Percentiles rank a stretch among this genome's conserved stretches.
phyloP scores from a whole-genome alignment of 2,797 vertebrate species.

The Rhinophrynus dorsalis region DNA sequence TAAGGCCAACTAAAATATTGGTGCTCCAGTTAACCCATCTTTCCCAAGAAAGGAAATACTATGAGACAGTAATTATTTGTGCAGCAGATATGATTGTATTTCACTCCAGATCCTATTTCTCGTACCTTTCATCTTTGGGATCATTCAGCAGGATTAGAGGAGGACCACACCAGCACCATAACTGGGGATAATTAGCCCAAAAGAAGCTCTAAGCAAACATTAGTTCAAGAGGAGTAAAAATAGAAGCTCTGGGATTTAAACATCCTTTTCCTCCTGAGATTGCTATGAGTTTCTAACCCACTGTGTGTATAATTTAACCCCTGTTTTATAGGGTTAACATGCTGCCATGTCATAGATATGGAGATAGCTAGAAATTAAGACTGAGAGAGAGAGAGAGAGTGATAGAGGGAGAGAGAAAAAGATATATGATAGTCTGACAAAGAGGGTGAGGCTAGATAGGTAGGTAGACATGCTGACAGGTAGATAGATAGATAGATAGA shows the following conservation, averaged over 20 bases:
- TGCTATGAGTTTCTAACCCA: background rate
- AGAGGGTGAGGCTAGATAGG: background rate
- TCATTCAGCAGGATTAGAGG: slow-evolving; percentile 16
- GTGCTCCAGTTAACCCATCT: too few species aligned
- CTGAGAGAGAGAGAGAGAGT: background rate
- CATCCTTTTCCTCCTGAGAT: background rate
- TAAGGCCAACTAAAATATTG: too few species aligned
- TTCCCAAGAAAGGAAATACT: too few species aligned
- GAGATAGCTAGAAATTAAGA: background rate
- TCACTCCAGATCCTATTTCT: slow-evolving; percentile 30
- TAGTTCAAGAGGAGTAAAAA: slow-evolving; percentile 21
- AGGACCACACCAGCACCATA: slow-evolving; percentile 13
- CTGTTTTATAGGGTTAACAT: background rate
- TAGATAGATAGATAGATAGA: too few species aligned
- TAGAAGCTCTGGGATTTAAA: background rate
- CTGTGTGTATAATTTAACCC: slow-evolving; percentile 6
- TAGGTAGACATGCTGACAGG: too few species aligned
- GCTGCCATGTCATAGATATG: background rate
- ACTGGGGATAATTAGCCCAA: slow-evolving; percentile 20
- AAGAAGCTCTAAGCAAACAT: slow-evolving; percentile 14
- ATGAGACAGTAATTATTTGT: too few species aligned
- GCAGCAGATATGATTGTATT: slow-evolving; percentile 36
- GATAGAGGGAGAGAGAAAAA: too few species aligned
- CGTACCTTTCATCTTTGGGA: slow-evolving; percentile 13
- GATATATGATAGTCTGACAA: background rate